phyloP scores from a whole-genome alignment of 2,113 vertebrate species.

The Cacatua alba region DNA sequence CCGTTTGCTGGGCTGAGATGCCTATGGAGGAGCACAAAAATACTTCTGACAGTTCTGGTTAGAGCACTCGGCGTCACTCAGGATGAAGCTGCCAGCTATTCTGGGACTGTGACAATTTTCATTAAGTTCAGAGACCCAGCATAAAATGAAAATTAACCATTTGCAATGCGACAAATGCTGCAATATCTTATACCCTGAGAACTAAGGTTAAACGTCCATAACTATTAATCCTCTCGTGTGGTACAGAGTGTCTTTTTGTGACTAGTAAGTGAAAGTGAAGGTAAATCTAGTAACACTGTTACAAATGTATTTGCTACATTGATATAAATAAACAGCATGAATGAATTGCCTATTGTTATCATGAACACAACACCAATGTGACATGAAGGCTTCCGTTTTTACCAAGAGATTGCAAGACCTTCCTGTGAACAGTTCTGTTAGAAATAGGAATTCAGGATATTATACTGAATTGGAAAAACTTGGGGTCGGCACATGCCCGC shows the following conservation, averaged over 20 bases:
- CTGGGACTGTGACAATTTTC: not conserved
- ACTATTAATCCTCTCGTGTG: not conserved
- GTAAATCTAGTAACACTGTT: not conserved
- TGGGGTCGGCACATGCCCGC: no score
- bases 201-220: not conserved
- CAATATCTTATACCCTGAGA: not conserved
- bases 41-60: not conserved
- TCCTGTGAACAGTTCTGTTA: not conserved
- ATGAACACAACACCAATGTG: not conserved
- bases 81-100: not conserved
- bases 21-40: not conserved
- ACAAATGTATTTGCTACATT: not conserved
- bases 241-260: not conserved
- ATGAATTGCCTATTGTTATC: not conserved
- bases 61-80: accelerated
- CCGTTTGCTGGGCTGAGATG: not conserved
- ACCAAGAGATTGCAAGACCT: not conserved
- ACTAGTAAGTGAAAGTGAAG: not conserved
- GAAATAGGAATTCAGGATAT: not conserved
- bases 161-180: not conserved
- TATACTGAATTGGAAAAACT: not conserved
- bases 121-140: not conserved
- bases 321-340: not conserved
- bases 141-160: not conserved
- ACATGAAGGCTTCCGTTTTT: not conserved